Base-by-base conservation (phyloP, 2,113 vertebrate species). In the Hystrix cristata region DNA sequence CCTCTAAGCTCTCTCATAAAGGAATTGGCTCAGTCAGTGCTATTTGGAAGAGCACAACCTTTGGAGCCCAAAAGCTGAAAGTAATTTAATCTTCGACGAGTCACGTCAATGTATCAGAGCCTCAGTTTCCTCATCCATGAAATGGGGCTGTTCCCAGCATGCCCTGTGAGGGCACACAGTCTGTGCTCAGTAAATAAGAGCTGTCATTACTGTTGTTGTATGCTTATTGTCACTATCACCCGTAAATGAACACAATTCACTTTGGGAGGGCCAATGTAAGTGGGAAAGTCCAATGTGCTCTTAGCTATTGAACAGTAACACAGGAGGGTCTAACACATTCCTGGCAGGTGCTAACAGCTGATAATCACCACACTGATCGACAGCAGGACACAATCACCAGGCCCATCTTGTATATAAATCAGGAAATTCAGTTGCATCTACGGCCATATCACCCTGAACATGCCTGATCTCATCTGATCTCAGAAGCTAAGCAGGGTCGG, bases 71-170 rank as follows among this genome's bases (percentile, higher is more conserved):
- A 59, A 90, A 51, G 19, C 5, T 85, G 69, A 80, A 16, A 69
- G 59, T 67, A 64, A 51, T 10, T 84, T 79, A 72, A 62, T 57
- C 57, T 55, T 80, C 15, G 65, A 89, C 69, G 62, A 89, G 57
- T 57, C 51, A 53, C 27, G 76, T 86, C 23, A 53, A 86, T 14
- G 38, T 59, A 43, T 31, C 48, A 34, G 79, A 91, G 59, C 64
- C 72, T 94, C 25, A 3, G 71, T 72, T 91, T 78, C 64, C 71
- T 65, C 25, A 10, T 78, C 72, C 91, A 11, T 95, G 62, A 95
- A 72, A 91, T 16, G 65, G 87, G 31, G 53, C 65, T 71, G 34
- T 23, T 34, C 21, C 38, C 38, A 23, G 51, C 84, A 51, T 46
- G 27, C 71, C 82, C 86, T 34, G 38, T n/a, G 15, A 72, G 27